Conservation (phyloP, 2,113 vertebrate species). For the Sprattus sprattus region DNA sequence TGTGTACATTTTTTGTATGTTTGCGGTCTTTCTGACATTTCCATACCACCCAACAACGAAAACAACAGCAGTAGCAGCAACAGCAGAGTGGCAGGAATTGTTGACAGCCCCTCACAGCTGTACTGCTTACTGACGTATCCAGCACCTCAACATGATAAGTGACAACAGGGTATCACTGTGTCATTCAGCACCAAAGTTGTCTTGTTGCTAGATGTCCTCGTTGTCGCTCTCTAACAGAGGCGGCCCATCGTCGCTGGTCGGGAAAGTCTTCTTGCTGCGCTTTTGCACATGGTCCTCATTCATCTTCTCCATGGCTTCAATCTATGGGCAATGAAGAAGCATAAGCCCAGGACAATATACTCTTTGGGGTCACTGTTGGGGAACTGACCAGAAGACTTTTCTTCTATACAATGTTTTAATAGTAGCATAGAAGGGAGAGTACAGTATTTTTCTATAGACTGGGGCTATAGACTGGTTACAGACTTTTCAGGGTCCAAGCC, state of each 20-base stretch:
- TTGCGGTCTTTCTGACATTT: background rate
- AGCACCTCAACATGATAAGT: background rate
- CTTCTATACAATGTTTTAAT: too few relatives aligned
- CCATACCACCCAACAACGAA: background rate
- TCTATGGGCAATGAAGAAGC: slow-evolving; percentile 67
- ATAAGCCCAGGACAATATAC: background rate
- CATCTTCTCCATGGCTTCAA: slow-evolving; percentile 89
- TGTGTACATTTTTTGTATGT: background rate
- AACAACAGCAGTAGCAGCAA: too few relatives aligned
- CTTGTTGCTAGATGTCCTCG: slow-evolving; percentile 42
- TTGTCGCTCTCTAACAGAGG: slow-evolving; percentile 62
- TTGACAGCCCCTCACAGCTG: background rate
- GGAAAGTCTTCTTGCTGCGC: slow-evolving; percentile 78
- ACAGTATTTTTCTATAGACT: too few relatives aligned
- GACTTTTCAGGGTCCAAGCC: too few relatives aligned
- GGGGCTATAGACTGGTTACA: too few relatives aligned
- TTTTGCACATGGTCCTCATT: slow-evolving; percentile 93
- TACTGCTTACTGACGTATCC: background rate
- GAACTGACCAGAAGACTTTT: background rate
- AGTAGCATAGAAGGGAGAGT: too few relatives aligned
- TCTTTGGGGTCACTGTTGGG: background rate
- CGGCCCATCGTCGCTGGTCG: slow-evolving; percentile 70
- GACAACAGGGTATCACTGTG: background rate
- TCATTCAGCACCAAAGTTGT: background rate
- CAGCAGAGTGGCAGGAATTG: background rate